These are phyloP conservation scores for Zingel zingel DNA, from an alignment of 2,113 vertebrate genomes.

Conservation along the genomic window DNA sequence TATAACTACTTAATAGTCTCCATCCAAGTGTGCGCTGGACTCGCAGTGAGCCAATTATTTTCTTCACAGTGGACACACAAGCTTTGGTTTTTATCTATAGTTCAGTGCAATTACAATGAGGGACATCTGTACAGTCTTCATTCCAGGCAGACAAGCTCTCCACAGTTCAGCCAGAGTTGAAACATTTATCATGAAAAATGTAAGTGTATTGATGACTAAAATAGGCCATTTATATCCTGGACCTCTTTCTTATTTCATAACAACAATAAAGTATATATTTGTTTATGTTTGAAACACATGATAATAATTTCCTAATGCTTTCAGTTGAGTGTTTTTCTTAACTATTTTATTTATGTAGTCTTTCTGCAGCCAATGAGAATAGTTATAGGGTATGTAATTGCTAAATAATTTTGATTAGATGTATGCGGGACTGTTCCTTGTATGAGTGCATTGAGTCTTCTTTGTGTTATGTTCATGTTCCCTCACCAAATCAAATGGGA, in stretches of 20 bases:
- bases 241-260: neutral
- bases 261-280: neutral
- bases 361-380: neutral
- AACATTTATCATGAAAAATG: neutral
- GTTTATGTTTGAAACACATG: neutral
- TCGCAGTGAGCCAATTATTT: slow-evolving; percentile 11
- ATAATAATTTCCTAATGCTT: neutral
- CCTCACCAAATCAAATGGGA: neutral
- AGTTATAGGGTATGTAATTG: neutral
- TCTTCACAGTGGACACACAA: slow-evolving; percentile 13
- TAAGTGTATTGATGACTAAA: neutral
- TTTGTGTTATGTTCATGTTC: neutral
- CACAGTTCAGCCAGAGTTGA: slow-evolving; percentile 20
- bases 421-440: neutral
- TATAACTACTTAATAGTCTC: slow-evolving; percentile 5
- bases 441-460: neutral
- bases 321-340: neutral
- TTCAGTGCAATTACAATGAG: slow-evolving; percentile 23
- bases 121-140: slow-evolving; percentile 10
- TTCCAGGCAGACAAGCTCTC: slow-evolving; percentile 22
- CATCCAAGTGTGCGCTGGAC: slow-evolving; percentile 13
- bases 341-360: neutral
- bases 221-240: neutral
- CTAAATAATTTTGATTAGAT: neutral
- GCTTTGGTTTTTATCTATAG: slow-evolving; percentile 27